Percentiles rank a stretch among this genome's conserved stretches.
These are phyloP conservation scores for Tetragnatha versicolor DNA, from an alignment of 1,140 invertebrate species.

Conservation along the genomic window DNA sequence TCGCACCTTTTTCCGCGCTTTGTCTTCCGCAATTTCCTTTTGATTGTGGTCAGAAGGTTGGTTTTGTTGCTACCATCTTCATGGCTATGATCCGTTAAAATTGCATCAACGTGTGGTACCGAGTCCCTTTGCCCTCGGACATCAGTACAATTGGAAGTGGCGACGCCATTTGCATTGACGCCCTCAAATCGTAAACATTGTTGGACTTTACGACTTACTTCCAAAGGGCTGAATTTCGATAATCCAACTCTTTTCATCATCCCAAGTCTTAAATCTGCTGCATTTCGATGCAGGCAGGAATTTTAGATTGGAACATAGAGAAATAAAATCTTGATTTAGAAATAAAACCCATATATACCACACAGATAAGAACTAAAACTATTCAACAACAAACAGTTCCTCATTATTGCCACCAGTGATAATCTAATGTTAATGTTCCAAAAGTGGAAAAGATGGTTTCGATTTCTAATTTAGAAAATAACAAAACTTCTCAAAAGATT, in stretches of 20 bases:
- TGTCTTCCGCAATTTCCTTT: slow-evolving; percentile 21
- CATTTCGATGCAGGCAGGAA: slow-evolving; percentile 10
- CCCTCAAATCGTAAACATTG: slow-evolving; percentile 51
- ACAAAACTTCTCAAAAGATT: no score
- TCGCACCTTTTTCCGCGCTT: slow-evolving; percentile 42
- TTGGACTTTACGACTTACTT: slow-evolving; percentile 43
- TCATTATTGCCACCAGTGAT: no score
- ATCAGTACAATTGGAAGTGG: not conserved
- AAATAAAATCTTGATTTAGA: no score
- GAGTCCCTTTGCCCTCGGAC: not conserved
- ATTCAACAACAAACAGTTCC: no score
- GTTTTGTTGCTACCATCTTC: slow-evolving; percentile 7
- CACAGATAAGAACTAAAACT: no score
- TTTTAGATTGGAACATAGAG: no score
- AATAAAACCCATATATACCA: no score
- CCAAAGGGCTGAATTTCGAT: slow-evolving; percentile 35
- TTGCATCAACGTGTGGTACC: not conserved
- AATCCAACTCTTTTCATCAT: slow-evolving; percentile 55
- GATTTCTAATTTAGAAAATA: no score
- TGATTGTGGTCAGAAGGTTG: slow-evolving; percentile 21
- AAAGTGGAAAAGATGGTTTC: no score
- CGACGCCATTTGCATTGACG: slow-evolving; percentile 55
- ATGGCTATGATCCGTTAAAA: not conserved
- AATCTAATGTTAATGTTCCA: no score
- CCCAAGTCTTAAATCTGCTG: not conserved